A percentile compares a stretch with the other conserved stretches of the same genome.
Conservation (phyloP, 1,140 invertebrate species). For the Sinonovacula constricta region DNA sequence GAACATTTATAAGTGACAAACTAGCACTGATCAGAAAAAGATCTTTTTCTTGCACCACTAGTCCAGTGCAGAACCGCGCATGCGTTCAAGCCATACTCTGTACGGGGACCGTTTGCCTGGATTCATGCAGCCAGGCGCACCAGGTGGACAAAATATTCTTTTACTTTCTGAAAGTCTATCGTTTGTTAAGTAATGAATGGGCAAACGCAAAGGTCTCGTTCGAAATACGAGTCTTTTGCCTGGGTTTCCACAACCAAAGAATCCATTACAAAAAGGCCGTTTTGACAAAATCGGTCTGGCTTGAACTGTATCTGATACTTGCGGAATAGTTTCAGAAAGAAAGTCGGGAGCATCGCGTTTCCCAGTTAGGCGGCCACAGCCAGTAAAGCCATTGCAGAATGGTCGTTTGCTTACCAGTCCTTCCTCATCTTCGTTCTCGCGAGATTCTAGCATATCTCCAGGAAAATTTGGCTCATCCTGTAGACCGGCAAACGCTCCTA, state of each 20-base stretch:
- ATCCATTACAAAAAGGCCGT: slow-evolving; percentile 48
- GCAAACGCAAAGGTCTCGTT: background rate
- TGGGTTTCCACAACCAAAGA: slow-evolving; percentile 51
- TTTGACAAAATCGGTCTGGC: slow-evolving; percentile 2
- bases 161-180: slow-evolving; percentile 5
- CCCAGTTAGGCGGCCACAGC: slow-evolving; percentile 36
- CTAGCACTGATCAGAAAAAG: no score
- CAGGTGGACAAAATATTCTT: slow-evolving; percentile 37
- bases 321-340: background rate
- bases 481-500: background rate
- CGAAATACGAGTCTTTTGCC: slow-evolving; percentile 43
- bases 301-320: background rate
- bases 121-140: slow-evolving; percentile 25
- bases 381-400: slow-evolving; percentile 50
- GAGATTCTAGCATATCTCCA: background rate
- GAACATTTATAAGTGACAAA: no score
- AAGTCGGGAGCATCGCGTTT: slow-evolving; percentile 26
- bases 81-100: background rate
- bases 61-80: no score
- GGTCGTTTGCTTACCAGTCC: slow-evolving; percentile 49
- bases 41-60: no score
- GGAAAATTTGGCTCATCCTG: background rate
- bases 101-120: slow-evolving; percentile 14
- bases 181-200: slow-evolving; percentile 1
- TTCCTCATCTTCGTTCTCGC: background rate